Evolutionary conservation across 2,797 vertebrate species (phyloP).

Genomic region (Sebastes itinus): DNA sequence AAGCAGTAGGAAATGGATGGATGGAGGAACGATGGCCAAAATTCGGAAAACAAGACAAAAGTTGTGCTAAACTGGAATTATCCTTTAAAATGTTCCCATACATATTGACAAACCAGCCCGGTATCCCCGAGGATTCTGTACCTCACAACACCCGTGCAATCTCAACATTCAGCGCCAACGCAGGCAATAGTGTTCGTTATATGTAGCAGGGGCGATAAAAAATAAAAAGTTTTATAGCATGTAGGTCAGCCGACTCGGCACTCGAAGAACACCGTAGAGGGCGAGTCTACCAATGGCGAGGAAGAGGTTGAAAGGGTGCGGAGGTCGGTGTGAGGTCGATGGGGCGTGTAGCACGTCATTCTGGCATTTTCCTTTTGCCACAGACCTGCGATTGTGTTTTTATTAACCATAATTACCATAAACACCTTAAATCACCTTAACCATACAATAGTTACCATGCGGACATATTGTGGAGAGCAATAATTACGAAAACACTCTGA

Average conservation of each 20-base stretch:
- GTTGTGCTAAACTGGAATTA: neutral
- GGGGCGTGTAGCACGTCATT: neutral
- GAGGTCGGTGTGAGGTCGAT: neutral
- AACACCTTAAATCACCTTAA: neutral
- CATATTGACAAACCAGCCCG: neutral
- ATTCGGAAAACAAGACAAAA: neutral
- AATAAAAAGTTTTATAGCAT: neutral
- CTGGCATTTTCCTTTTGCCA: neutral
- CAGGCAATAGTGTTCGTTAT: neutral
- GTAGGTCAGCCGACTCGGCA: rapidly evolving
- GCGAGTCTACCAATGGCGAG: neutral
- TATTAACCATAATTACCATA: neutral
- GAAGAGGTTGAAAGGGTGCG: neutral
- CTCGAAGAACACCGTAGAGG: too few relatives aligned
- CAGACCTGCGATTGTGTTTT: neutral
- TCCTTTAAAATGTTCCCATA: neutral
- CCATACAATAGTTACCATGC: neutral
- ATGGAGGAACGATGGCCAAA: neutral
- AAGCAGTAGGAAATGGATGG: too few relatives aligned
- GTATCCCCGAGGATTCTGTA: neutral
- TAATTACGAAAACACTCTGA: neutral
- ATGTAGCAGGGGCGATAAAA: neutral
- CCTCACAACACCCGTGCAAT: neutral
- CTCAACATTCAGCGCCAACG: neutral
- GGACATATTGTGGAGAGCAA: neutral